Base-by-base conservation (phyloP, 2,797 vertebrate species). In the Botia kubotai region DNA sequence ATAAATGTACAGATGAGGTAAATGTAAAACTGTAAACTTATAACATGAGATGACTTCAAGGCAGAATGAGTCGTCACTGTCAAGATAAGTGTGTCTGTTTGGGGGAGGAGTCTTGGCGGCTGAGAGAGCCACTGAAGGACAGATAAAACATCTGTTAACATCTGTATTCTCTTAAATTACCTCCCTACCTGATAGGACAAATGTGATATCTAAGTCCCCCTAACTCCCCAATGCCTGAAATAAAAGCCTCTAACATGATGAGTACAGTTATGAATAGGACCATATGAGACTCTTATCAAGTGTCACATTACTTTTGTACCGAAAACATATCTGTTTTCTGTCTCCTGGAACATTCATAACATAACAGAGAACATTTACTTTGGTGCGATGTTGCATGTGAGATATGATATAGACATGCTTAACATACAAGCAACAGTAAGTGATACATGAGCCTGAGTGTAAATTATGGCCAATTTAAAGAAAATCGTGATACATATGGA, bases 1-100 rank as follows among this genome's bases (percentile, higher is more conserved):
- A 26, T 26, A 26, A 26, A 26, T 26, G 23, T 26, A 26, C 23
- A 26, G 2, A 26, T 26, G 23, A 26, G 23, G 23, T 26, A 26
- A 26, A 36, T 21, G 29, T 26, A 50, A 36, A 68, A 55, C 10
- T 70, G 48, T 48, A 55, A 82, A 80, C 46, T 70, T 82, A 83
- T 13, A 82, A 62, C 80, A 77, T 10, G 74, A 80, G 74, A 58
- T 14, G 16, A 83, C 75, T 78, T 84, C 50, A 82, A 84, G 68
- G 69, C 87, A 71, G 68, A 89, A 86, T 85, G 72, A 80, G 83
- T 81, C 81, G 73, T 81, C 73, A 77, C 77, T 83, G 85, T 85
- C 69, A 73, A 82, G 82, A 88, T 86, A 80, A 91, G 89, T 72
- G 83, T 79, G 82, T 84, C 79, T 74, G 69, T 87, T 86, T 82